phyloP scores from a whole-genome alignment of 2,888 invertebrate species.

The Orchesellides sinensis region DNA sequence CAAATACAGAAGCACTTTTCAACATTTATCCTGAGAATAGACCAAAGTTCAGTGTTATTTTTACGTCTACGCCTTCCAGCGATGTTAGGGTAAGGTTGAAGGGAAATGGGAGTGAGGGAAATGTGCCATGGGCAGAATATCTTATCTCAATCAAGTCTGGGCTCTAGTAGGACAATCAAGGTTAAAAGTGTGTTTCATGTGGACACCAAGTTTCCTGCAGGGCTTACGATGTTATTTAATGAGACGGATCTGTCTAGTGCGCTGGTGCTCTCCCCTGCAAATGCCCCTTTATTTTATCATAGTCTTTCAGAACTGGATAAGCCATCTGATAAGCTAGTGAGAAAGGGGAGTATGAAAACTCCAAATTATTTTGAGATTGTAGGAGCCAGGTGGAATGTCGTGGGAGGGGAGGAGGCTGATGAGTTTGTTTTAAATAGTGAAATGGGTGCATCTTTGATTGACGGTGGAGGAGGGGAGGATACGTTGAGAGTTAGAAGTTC shows the following conservation, averaged over 20 bases:
- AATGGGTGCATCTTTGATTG: neutral
- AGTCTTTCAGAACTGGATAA: neutral
- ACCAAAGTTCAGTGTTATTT: neutral
- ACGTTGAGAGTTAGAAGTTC: neutral
- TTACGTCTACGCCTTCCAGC: neutral
- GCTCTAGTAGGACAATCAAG: no score
- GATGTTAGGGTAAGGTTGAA: no score
- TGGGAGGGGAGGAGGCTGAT: conserved; percentile 14
- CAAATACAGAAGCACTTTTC: neutral
- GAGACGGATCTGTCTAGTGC: neutral
- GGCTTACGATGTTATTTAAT: neutral
- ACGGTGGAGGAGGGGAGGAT: conserved; percentile 6
- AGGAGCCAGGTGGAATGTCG: neutral
- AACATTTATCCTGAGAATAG: neutral
- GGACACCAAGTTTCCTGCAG: neutral
- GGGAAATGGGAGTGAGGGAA: no score
- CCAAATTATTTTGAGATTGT: conserved; percentile 13
- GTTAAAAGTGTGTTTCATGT: neutral
- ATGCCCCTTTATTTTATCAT: neutral
- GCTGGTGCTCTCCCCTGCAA: neutral
- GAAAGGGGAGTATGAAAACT: neutral
- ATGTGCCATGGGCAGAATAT: no score
- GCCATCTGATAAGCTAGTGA: neutral
- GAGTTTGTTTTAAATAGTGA: neutral
- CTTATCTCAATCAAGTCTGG: no score